These are phyloP conservation scores for Fragum fragum DNA, from an alignment of 2,888 invertebrate genomes.

Conservation along the genomic window DNA sequence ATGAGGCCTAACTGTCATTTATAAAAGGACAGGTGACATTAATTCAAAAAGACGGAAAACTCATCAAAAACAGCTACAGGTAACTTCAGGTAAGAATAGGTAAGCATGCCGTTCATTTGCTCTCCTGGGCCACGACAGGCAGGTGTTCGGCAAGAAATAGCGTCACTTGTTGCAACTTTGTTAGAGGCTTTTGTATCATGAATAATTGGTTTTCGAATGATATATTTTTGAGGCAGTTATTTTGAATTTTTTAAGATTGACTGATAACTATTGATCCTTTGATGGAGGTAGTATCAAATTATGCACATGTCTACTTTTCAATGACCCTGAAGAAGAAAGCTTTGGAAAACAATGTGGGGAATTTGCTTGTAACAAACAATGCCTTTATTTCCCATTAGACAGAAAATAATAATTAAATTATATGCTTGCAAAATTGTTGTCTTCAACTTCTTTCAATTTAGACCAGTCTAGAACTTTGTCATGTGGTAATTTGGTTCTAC, in stretches of 20 bases:
- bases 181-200: not conserved
- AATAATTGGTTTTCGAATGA: not conserved
- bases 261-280: not conserved
- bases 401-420: too few relatives aligned
- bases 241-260: not conserved
- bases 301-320: too few relatives aligned
- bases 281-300: not conserved
- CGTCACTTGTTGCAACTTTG: constrained; percentile 26
- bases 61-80: constrained; percentile 3
- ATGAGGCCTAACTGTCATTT: not conserved
- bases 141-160: not conserved
- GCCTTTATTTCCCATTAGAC: too few relatives aligned
- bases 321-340: too few relatives aligned
- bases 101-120: constrained; percentile 1
- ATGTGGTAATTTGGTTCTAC: too few relatives aligned
- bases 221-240: not conserved
- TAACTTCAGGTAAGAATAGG: constrained; percentile 3
- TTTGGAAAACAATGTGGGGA: too few relatives aligned
- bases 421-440: too few relatives aligned
- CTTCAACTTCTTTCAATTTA: too few relatives aligned
- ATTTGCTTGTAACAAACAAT: too few relatives aligned
- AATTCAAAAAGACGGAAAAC: not conserved
- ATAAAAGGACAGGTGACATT: not conserved
- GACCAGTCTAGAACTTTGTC: too few relatives aligned
- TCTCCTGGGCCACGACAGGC: not conserved